Base-by-base conservation (phyloP, 2,888 invertebrate species). In the Koerneria pararmatus region DNA sequence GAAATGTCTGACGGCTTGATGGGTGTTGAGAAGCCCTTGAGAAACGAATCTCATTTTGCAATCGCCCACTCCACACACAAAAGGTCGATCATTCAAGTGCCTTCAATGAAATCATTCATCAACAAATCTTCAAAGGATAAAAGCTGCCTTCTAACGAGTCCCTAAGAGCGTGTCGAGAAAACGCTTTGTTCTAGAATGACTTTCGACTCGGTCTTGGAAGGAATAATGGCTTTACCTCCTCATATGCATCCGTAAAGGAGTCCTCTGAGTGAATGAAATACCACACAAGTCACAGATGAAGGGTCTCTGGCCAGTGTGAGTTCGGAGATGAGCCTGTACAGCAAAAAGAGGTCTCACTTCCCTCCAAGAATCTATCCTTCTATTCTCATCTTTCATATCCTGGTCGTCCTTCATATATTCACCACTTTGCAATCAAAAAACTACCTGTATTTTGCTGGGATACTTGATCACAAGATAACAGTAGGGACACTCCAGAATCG, bases 281-380 rank as follows among this genome's bases (percentile, higher is more conserved):
- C 75, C 76, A 61, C 80, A 80, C 29, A 80, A 73, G 5, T 76
- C 75, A 60, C 80, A 80, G 57, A 70, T 71, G 61, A 67, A 78
- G 1, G 80, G 79, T 51, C 74, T 74, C 59, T 79, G 78, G 15
- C 77, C 77, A 5, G 77, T 77, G 65, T 79, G 79, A 8, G 76
- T 78, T 37, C 78, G 61, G 74, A 75, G 74, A 64, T 79, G 79
- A 5, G 77, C 79, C 69, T 74, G 64, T 53, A 69, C 22, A 11
- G 34, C 35, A 63, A 27, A 27, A 11, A 22, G n/a, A n/a, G n/a
- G n/a, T n/a, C n/a, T n/a, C n/a, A n/a, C n/a, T n/a, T n/a, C n/a
- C n/a, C n/a, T n/a, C n/a, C n/a, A n/a, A n/a, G n/a, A n/a, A n/a
- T n/a, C n/a, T n/a, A n/a, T n/a, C n/a, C n/a, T n/a, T n/a, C n/a